phyloP scores from a whole-genome alignment of 1,140 invertebrate genomes.

The Cryptotermes secundus region DNA sequence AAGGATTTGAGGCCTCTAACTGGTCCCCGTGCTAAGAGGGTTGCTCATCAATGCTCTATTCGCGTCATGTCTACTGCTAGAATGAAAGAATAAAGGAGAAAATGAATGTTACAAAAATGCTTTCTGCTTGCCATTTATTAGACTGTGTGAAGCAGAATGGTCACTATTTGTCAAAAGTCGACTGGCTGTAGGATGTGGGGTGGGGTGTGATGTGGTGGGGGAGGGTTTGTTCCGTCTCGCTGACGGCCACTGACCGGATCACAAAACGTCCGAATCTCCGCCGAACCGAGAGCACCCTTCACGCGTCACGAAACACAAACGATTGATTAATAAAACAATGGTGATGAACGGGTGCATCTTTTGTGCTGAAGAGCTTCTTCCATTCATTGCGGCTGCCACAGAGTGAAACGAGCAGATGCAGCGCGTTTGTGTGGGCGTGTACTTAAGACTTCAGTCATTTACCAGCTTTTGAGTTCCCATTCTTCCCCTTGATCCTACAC shows the following conservation, averaged over 20 bases:
- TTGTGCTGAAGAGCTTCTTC: neutral
- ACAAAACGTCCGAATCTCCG: neutral
- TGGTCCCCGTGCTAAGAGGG: too few species aligned
- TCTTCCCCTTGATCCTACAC: too few species aligned
- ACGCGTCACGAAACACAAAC: neutral
- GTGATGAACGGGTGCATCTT: neutral
- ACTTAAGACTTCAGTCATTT: neutral
- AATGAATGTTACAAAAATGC: neutral
- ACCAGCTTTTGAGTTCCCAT: neutral
- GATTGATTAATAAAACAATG: conserved; percentile 2
- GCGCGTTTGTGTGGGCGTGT: neutral
- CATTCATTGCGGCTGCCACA: neutral
- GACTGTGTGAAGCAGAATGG: neutral
- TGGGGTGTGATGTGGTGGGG: too few species aligned
- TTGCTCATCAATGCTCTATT: too few species aligned
- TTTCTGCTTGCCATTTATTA: neutral
- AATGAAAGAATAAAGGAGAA: neutral
- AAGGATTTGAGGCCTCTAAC: too few species aligned
- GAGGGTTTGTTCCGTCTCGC: neutral
- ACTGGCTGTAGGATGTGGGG: neutral
- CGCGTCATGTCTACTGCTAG: too few species aligned
- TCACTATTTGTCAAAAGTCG: conserved; percentile 19
- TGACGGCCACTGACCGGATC: neutral
- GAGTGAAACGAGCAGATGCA: neutral
- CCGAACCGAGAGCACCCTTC: neutral